These are phyloP conservation scores for Egretta garzetta DNA, from an alignment of 2,113 vertebrate species.

Conservation along the genomic window DNA sequence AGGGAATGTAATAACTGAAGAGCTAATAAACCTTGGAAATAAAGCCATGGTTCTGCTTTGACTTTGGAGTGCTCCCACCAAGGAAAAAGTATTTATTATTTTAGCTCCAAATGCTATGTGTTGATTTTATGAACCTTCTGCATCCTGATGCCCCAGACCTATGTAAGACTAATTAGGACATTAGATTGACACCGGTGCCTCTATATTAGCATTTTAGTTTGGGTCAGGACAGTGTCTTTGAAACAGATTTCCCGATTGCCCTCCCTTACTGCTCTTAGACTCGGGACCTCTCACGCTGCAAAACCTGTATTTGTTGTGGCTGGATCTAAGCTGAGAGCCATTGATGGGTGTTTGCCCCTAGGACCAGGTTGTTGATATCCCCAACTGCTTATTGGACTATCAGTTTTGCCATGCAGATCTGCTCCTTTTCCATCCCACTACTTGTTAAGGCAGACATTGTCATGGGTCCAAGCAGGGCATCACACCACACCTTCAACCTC, in stretches of 20 bases:
- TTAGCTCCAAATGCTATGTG: not conserved
- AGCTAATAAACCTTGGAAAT: not conserved
- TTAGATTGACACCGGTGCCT: not conserved
- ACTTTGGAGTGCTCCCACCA: not conserved
- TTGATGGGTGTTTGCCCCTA: not conserved
- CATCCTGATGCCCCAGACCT: not conserved
- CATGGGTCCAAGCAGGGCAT: not conserved
- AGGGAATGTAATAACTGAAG: not conserved
- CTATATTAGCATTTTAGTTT: not conserved
- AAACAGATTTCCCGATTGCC: not conserved
- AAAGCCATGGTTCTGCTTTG: not conserved
- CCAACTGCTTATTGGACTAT: fast-evolving
- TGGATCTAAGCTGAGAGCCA: not conserved
- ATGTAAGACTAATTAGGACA: fast-evolving
- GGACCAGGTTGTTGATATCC: no score
- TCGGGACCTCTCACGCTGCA: not conserved
- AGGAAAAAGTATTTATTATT: not conserved
- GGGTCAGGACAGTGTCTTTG: not conserved
- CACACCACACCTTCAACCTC: not conserved
- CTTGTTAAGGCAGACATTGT: fast-evolving
- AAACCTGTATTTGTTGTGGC: not conserved
- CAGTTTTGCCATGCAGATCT: not conserved
- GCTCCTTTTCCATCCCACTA: not conserved
- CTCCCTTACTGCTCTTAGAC: not conserved
- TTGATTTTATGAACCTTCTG: not conserved